Conservation (phyloP, 2,113 vertebrate species). For the Bufo gargarizans region DNA sequence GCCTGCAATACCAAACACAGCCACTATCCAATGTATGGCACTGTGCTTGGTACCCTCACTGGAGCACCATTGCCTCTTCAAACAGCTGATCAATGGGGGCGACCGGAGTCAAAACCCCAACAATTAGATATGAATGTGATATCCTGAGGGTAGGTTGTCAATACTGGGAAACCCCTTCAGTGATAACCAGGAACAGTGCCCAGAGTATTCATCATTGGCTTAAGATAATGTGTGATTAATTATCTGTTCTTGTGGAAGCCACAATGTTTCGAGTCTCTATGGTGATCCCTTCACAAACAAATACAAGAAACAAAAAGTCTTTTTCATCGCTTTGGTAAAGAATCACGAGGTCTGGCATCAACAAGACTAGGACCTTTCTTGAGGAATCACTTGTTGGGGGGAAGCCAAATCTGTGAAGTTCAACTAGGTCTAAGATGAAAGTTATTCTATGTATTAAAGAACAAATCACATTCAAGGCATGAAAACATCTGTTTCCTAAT, state of each 20-base stretch:
- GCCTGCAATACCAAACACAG: too few relatives aligned
- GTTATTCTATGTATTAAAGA: background rate
- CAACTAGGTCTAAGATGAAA: background rate
- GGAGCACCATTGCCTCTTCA: too few relatives aligned
- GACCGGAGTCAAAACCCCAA: too few relatives aligned
- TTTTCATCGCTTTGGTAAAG: slow-evolving; percentile 27
- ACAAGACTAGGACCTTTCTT: slow-evolving; percentile 1
- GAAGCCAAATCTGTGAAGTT: background rate
- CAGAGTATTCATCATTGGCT: background rate
- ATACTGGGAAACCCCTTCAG: too few relatives aligned
- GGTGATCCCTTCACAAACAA: slow-evolving; percentile 34
- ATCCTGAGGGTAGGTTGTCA: too few relatives aligned
- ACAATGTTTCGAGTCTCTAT: slow-evolving; percentile 30
- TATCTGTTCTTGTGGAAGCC: background rate
- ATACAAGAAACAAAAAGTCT: slow-evolving; percentile 8
- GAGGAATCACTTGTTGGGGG: background rate
- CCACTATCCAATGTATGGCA: too few relatives aligned
- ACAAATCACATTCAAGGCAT: background rate
- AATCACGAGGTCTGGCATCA: slow-evolving; percentile 2
- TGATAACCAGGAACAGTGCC: background rate
- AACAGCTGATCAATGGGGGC: too few relatives aligned
- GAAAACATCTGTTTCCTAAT: background rate
- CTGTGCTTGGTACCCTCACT: too few relatives aligned
- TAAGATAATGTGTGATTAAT: slow-evolving; percentile 25
- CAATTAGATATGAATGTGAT: too few relatives aligned